Evolutionary conservation across 92 coral and sea anemone species (phyloP).

Genomic region (Palythoa caribaeorum): DNA sequence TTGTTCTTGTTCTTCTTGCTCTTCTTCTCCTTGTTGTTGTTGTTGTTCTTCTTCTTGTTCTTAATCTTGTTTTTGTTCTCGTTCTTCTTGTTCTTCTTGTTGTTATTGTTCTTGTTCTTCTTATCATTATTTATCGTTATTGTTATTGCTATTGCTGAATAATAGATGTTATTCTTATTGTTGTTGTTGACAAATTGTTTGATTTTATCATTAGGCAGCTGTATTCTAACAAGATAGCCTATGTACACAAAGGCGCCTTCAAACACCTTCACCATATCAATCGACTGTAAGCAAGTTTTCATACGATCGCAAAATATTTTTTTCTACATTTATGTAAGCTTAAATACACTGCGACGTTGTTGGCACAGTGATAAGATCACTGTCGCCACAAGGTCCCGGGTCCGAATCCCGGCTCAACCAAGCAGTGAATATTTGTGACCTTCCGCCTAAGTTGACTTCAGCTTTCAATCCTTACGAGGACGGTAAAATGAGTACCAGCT

Average conservation of each 20-base stretch:
- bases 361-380: too few relatives aligned
- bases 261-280: conserved; percentile 18
- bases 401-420: too few relatives aligned
- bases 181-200: not conserved
- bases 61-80: not conserved
- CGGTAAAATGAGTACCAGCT: too few relatives aligned
- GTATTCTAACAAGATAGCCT: conserved; percentile 25
- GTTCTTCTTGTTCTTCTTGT: not conserved
- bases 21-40: too few relatives aligned
- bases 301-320: not conserved
- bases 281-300: conserved; percentile 22
- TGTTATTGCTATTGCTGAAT: not conserved
- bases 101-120: too few relatives aligned
- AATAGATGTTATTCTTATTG: not conserved
- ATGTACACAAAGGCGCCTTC: conserved; percentile 47
- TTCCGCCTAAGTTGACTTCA: too few relatives aligned
- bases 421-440: too few relatives aligned
- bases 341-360: too few relatives aligned
- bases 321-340: not conserved
- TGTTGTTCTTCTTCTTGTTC: not conserved
- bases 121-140: not conserved
- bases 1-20: too few relatives aligned
- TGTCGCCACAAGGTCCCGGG: too few relatives aligned
- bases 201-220: conserved; percentile 5
- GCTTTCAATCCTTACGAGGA: too few relatives aligned